A percentile compares a stretch with the other conserved stretches of the same genome.
Evolutionary conservation across 2,797 vertebrate species (phyloP).

Genomic region (Parambassis ranga): DNA sequence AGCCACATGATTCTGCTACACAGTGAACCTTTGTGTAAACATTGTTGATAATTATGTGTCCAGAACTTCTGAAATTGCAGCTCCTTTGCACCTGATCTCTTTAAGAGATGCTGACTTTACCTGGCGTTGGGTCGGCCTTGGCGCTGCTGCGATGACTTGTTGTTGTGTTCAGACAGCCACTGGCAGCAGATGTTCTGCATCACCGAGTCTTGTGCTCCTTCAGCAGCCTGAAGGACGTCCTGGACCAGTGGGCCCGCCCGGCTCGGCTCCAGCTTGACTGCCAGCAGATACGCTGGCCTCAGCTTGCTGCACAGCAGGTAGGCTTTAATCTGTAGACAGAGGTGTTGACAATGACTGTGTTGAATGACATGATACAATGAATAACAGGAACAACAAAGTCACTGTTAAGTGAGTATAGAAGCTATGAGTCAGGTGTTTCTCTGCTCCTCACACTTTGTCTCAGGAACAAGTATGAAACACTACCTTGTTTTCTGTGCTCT

Average conservation of each 20-base stretch:
- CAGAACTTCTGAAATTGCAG: constrained; percentile 3
- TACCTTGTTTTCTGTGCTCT: constrained; percentile 91
- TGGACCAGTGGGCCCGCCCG: constrained; percentile 85
- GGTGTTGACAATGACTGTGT: neutral
- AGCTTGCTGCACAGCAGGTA: constrained; percentile 91
- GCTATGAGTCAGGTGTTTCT: neutral
- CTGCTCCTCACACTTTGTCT: too few species aligned
- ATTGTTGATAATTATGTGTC: too few species aligned
- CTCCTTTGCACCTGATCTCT: neutral
- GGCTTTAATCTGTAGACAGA: constrained; percentile 86
- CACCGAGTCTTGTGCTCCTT: constrained; percentile 83
- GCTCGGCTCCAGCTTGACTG: constrained; percentile 88
- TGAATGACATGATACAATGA: too few species aligned
- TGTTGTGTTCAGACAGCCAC: constrained; percentile 90
- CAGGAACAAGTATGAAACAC: neutral
- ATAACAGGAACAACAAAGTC: neutral
- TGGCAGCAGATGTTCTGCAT: constrained; percentile 93
- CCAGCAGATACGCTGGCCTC: constrained; percentile 91
- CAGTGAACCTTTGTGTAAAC: too few species aligned
- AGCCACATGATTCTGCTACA: too few species aligned
- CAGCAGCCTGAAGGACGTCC: constrained; percentile 87
- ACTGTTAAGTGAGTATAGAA: neutral
- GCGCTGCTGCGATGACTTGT: constrained; percentile 64
- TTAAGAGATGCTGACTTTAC: constrained; percentile 20
- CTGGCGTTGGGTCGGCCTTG: constrained; percentile 59